These are phyloP conservation scores for Watersipora subatra DNA, from an alignment of 1,140 invertebrate genomes.

Conservation along the genomic window DNA sequence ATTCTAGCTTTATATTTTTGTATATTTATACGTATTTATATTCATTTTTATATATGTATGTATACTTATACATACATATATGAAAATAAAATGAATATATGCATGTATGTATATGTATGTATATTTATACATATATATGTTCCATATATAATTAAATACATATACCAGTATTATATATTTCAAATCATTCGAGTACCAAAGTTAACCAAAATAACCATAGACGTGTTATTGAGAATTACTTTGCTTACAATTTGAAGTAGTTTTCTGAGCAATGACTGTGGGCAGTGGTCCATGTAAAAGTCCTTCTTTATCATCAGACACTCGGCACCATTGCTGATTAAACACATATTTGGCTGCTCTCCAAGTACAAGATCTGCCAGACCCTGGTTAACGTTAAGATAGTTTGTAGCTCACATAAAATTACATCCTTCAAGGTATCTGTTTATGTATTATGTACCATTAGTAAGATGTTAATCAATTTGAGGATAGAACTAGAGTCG, in stretches of 20 bases:
- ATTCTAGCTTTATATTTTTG: too few species aligned
- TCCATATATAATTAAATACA: too few species aligned
- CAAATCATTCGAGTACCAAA: background rate
- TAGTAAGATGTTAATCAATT: background rate
- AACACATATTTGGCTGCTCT: slow-evolving; percentile 24
- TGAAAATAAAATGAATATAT: too few species aligned
- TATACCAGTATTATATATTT: background rate
- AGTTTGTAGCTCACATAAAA: background rate
- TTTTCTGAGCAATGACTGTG: slow-evolving; percentile 1
- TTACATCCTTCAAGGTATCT: background rate
- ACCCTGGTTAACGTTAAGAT: too few species aligned
- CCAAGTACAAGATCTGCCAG: slow-evolving; percentile 17
- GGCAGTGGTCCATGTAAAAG: slow-evolving; percentile 15
- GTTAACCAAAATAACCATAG: background rate
- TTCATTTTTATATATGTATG: too few species aligned
- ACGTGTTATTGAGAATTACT: background rate
- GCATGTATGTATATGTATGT: too few species aligned
- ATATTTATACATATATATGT: too few species aligned
- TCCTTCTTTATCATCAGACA: slow-evolving; percentile 16
- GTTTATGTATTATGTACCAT: background rate
- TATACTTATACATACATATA: too few species aligned
- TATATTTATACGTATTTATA: too few species aligned
- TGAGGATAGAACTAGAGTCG: too few species aligned
- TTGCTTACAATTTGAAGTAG: slow-evolving; percentile 7
- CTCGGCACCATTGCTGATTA: slow-evolving; percentile 18